Conservation (phyloP, 2,888 invertebrate species). For the Panopea generosa region DNA sequence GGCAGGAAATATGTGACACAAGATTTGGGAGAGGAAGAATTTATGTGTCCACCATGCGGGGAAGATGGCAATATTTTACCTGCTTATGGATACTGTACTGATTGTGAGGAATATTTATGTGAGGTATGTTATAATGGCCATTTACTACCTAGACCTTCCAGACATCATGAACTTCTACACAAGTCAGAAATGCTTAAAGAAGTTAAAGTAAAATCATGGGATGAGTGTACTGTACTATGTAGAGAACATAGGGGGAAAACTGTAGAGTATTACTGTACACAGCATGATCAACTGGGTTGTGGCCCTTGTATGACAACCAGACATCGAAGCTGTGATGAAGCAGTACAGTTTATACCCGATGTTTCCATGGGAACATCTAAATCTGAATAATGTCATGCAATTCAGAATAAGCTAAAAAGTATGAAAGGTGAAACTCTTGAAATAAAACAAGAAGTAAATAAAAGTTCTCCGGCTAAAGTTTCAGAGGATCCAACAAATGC, state of each 20-base stretch:
- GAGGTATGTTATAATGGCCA: neutral
- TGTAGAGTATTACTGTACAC: neutral
- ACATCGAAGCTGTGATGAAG: neutral
- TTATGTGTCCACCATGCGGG: conserved; percentile 1
- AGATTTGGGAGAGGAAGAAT: too few relatives aligned
- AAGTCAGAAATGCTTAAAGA: neutral
- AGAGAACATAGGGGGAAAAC: neutral
- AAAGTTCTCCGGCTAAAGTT: too few relatives aligned
- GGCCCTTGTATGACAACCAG: neutral
- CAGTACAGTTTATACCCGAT: too few relatives aligned
- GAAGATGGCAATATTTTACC: neutral
- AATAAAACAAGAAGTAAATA: too few relatives aligned
- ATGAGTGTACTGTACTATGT: conserved; percentile 1
- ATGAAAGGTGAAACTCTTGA: too few relatives aligned
- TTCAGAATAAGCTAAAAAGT: too few relatives aligned
- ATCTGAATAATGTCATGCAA: too few relatives aligned
- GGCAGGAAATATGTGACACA: too few relatives aligned
- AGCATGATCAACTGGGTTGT: neutral
- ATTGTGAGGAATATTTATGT: conserved; percentile 6
- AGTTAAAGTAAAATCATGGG: neutral
- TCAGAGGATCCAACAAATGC: too few relatives aligned
- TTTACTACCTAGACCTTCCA: neutral
- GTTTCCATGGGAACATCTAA: too few relatives aligned
- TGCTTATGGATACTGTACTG: neutral
- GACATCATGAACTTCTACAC: neutral